Conservation (phyloP, 2,113 vertebrate genomes). For the Anoura caudifer region DNA sequence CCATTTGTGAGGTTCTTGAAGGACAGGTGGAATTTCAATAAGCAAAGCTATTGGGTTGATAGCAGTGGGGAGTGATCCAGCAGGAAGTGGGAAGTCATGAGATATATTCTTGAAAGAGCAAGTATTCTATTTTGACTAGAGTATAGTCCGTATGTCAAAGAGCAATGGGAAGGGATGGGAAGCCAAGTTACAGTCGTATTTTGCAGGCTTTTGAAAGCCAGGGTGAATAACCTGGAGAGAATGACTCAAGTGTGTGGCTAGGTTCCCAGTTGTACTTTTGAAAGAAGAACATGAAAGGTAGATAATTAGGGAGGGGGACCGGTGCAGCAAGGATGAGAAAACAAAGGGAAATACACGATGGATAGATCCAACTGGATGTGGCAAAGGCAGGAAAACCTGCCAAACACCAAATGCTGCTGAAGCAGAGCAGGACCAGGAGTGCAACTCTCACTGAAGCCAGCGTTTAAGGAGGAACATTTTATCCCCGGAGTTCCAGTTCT, state of each 20-base stretch:
- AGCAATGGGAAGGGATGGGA: background rate
- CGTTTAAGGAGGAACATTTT: background rate
- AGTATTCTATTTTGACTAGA: background rate
- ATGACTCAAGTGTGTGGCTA: background rate
- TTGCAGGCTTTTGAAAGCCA: background rate
- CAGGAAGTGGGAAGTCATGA: background rate
- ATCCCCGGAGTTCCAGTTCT: background rate
- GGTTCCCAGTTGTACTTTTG: background rate
- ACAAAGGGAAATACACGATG: background rate
- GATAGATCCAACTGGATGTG: background rate
- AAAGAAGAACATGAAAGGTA: background rate
- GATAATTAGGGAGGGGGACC: background rate
- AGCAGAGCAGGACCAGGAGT: background rate
- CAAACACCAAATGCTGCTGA: background rate
- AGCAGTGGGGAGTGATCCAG: too few species aligned
- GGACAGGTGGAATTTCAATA: background rate
- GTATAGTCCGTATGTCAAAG: background rate
- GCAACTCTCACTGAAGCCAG: background rate
- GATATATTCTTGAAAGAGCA: background rate
- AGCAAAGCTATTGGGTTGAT: background rate
- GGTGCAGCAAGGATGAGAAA: accelerated
- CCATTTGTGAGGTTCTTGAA: background rate
- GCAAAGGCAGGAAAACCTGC: background rate
- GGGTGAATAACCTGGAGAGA: background rate
- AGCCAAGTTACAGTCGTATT: background rate